phyloP scores from a whole-genome alignment of 1,140 invertebrate species.

The Drosophila ananassae region DNA sequence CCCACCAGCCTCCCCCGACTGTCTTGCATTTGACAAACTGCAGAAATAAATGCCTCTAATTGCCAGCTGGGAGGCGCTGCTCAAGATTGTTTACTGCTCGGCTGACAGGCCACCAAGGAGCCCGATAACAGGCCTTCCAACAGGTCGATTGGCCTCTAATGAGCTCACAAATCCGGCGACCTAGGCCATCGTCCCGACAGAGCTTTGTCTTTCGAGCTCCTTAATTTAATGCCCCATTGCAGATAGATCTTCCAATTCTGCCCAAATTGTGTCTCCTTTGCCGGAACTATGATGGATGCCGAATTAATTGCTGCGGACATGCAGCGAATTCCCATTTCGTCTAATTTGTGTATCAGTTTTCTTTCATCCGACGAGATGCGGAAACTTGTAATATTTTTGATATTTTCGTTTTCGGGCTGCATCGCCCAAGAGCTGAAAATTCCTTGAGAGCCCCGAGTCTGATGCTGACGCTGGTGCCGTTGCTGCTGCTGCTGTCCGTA shows the following conservation, averaged over 20 bases:
- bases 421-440: conserved; percentile 37
- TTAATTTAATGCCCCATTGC: too few relatives aligned
- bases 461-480: background rate
- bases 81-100: conserved; percentile 35
- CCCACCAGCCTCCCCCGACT: conserved; percentile 37
- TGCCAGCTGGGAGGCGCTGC: conserved; percentile 27
- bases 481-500: conserved; percentile 32
- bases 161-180: background rate
- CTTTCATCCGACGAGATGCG: conserved; percentile 30
- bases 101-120: conserved; percentile 12
- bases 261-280: background rate
- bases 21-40: conserved; percentile 55
- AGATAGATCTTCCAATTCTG: too few relatives aligned
- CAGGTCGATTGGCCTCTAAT: background rate
- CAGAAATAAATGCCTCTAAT: conserved; percentile 62
- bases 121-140: conserved; percentile 8
- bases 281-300: conserved; percentile 1
- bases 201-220: background rate
- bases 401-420: conserved; percentile 13
- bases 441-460: conserved; percentile 38
- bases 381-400: conserved; percentile 36
- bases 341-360: conserved; percentile 22
- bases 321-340: conserved; percentile 14
- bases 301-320: conserved; percentile 12
- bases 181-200: background rate